Evolutionary conservation across 2,888 invertebrate species (phyloP).

Genomic region (Brenthis daphne): DNA sequence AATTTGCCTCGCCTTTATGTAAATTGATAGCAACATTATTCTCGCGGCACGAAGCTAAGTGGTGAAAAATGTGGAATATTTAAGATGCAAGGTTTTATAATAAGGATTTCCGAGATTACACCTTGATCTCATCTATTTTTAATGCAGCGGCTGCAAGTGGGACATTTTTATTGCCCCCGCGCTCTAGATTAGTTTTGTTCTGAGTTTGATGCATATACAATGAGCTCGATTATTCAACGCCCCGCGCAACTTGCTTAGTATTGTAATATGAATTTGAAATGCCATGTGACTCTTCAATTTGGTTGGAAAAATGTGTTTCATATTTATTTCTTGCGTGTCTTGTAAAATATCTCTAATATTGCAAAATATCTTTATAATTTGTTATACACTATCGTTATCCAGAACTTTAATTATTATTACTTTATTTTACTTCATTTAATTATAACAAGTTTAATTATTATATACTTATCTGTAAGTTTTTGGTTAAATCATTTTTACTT

Average conservation of each 20-base stretch:
- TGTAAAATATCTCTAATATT: too few relatives aligned
- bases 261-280: slow-evolving; percentile 72
- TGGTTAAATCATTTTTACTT: too few relatives aligned
- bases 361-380: neutral
- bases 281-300: slow-evolving; percentile 48
- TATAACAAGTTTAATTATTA: too few relatives aligned
- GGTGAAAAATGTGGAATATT: slow-evolving; percentile 76
- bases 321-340: neutral
- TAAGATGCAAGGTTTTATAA: slow-evolving; percentile 78
- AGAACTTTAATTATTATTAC: too few relatives aligned
- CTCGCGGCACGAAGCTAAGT: slow-evolving; percentile 57
- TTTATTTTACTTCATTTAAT: too few relatives aligned
- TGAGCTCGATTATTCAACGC: slow-evolving; percentile 78
- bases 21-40: slow-evolving; percentile 63
- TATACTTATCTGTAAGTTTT: too few relatives aligned
- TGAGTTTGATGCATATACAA: slow-evolving; percentile 81
- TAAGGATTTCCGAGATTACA: slow-evolving; percentile 78
- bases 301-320: slow-evolving; percentile 2
- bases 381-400: neutral
- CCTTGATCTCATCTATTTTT: slow-evolving; percentile 78
- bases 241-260: slow-evolving; percentile 62
- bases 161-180: slow-evolving; percentile 79
- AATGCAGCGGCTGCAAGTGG: slow-evolving; percentile 69
- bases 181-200: slow-evolving; percentile 81
- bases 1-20: slow-evolving; percentile 59